Conservation (phyloP, 2,113 vertebrate species). For the Narcine bancroftii region DNA sequence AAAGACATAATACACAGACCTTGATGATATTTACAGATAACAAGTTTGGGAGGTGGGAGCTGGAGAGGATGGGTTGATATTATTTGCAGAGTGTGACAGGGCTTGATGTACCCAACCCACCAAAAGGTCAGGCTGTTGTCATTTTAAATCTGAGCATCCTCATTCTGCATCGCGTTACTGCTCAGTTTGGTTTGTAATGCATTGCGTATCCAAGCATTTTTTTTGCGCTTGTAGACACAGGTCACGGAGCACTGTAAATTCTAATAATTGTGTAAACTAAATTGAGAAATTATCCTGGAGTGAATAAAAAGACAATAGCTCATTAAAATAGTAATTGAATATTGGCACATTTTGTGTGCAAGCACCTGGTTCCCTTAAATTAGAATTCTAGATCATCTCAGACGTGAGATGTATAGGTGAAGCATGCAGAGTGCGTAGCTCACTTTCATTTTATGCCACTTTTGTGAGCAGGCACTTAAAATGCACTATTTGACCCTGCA, state of each 20-base stretch:
- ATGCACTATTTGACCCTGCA: background rate
- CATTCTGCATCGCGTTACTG: background rate
- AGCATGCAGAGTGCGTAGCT: background rate
- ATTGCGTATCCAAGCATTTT: background rate
- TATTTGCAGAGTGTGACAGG: conserved; percentile 10
- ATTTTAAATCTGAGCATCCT: conserved; percentile 1
- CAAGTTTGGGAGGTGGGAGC: too few relatives aligned
- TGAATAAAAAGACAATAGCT: conserved; percentile 18
- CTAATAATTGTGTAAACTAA: background rate
- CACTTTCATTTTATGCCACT: background rate
- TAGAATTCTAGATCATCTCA: background rate
- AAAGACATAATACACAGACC: conserved; percentile 10
- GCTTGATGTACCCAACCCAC: background rate
- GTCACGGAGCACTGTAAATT: conserved; percentile 23
- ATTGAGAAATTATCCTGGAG: background rate
- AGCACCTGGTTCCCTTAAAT: background rate
- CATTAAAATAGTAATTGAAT: conserved; percentile 23
- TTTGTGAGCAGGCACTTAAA: background rate
- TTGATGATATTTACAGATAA: conserved; percentile 4
- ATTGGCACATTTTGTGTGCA: background rate
- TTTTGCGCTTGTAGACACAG: background rate
- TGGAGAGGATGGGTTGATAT: background rate
- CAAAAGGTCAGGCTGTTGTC: conserved; percentile 25
- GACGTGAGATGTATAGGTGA: background rate
- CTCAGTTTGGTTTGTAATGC: background rate